phyloP scores from a whole-genome alignment of 1,140 invertebrate species.

The Panagrolaimus sp. region DNA sequence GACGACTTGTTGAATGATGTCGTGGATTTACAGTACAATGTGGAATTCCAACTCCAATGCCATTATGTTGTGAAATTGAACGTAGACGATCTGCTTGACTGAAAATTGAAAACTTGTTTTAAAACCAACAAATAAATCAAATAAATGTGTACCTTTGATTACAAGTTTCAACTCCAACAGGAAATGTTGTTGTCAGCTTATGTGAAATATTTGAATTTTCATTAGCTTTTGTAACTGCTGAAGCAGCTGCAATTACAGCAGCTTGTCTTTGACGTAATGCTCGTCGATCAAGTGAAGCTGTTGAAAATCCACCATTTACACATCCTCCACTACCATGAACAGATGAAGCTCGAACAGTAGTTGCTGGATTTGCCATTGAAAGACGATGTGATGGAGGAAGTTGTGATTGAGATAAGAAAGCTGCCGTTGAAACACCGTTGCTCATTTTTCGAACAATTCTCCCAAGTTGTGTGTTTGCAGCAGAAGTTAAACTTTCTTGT shows the following conservation, averaged over 20 bases:
- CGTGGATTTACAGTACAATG: constrained; percentile 15
- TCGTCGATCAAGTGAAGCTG: constrained; percentile 19
- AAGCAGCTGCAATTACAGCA: neutral
- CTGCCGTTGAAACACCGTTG: neutral
- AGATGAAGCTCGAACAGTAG: neutral
- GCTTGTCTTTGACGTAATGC: constrained; percentile 13
- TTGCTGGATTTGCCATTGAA: constrained; percentile 5
- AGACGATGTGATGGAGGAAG: neutral
- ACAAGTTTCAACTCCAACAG: constrained; percentile 8
- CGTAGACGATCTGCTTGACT: constrained; percentile 20
- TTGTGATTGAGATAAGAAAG: neutral
- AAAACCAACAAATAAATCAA: neutral
- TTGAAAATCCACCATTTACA: neutral
- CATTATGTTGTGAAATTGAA: constrained; percentile 10
- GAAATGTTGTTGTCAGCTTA: constrained; percentile 22
- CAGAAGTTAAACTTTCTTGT: constrained; percentile 11
- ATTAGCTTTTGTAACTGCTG: neutral
- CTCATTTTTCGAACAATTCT: constrained; percentile 18
- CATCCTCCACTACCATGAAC: no score
- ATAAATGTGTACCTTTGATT: constrained; percentile 1
- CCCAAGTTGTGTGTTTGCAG: neutral
- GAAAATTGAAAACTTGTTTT: neutral
- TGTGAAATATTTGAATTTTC: neutral
- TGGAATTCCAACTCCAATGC: constrained; percentile 8
- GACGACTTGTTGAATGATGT: constrained; percentile 10